phyloP scores from a whole-genome alignment of 37 sponge, comb jelly and placozoan genomes.

The Diacarnus erythraeanus region DNA sequence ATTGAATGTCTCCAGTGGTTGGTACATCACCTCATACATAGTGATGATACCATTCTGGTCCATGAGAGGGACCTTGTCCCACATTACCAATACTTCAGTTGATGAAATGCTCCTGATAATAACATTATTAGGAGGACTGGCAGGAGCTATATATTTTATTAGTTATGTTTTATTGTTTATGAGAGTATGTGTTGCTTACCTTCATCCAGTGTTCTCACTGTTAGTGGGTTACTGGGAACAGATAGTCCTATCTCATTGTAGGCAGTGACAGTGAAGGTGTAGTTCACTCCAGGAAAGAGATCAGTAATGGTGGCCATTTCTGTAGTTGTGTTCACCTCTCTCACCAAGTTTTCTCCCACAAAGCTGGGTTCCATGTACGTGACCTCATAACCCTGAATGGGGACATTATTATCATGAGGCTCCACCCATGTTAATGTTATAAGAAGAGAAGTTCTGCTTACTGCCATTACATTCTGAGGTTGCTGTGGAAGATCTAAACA shows the following conservation, averaged over 20 bases:
- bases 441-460: conserved; percentile 15
- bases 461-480: conserved; percentile 15
- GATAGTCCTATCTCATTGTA: conserved; percentile 49
- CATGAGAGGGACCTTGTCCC: conserved; percentile 10
- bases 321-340: background rate
- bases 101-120: background rate
- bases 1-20: conserved; percentile 12
- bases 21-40: conserved; percentile 14
- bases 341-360: background rate
- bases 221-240: conserved; percentile 14
- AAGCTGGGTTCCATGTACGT: conserved; percentile 8
- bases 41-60: conserved; percentile 45
- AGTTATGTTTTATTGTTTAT: no score
- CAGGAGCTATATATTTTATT: conserved; percentile 20
- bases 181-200: no score
- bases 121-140: conserved; percentile 1
- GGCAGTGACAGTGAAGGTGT: conserved; percentile 55
- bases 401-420: conserved; percentile 71
- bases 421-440: conserved; percentile 49
- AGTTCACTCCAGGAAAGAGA: conserved; percentile 51
- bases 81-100: conserved; percentile 13
- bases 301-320: conserved; percentile 12
- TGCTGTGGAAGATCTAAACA: conserved; percentile 33
- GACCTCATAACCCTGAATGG: conserved; percentile 37
- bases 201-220: conserved; percentile 33